Evolutionary conservation across 2,113 vertebrate genomes (phyloP), one percentile per base, ranked within the genome.

Genomic region (Hepsetus odoe): DNA sequence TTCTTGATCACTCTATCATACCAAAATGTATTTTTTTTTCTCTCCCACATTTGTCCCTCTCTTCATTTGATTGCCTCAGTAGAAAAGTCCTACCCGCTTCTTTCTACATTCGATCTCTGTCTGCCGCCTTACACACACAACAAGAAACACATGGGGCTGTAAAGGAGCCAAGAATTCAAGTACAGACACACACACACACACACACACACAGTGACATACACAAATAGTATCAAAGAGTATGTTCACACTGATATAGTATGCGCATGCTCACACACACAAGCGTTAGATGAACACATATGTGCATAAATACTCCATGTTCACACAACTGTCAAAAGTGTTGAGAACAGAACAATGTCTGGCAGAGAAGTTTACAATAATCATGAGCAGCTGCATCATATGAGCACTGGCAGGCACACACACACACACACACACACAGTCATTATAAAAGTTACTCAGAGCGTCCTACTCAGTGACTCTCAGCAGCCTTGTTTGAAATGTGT

Each of bases 401-500:
- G 61, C 55, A 67, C 62, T 59, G 49, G 30, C 5, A 62, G 53
- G 75, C n/a, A 61, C 22, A 76, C 42, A 55, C 33, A 67, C 53
- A 65, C 70, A 74, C 70, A 28, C 2, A 68, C 53, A 74, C 26
- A 59, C n/a, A 76, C 13, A 26, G 30, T 20, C 64, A 42, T 77
- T 32, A 71, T 42, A 78, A 62, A 46, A 75, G 22, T 80, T 49
- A 80, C 24, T 73, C 74, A 70, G 56, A 58, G 66, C 51, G 67
- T 12, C 44, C 16, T 20, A 66, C 74, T 76, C 61, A 68, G 24
- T 30, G 4, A 12, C 35, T 51, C 32, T 69, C 65, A 77, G 35
- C 42, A 53, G 61, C 24, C 46, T 85, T 77, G 82, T 86, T 85
- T 87, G 83, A 66, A 74, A 84, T 56, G 59, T n/a, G n/a, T 69